A percentile compares a stretch with the other conserved stretches of the same genome.
These are phyloP conservation scores for Hypsibius dujardini DNA, from an alignment of 1,140 invertebrate species.

Conservation along the genomic window DNA sequence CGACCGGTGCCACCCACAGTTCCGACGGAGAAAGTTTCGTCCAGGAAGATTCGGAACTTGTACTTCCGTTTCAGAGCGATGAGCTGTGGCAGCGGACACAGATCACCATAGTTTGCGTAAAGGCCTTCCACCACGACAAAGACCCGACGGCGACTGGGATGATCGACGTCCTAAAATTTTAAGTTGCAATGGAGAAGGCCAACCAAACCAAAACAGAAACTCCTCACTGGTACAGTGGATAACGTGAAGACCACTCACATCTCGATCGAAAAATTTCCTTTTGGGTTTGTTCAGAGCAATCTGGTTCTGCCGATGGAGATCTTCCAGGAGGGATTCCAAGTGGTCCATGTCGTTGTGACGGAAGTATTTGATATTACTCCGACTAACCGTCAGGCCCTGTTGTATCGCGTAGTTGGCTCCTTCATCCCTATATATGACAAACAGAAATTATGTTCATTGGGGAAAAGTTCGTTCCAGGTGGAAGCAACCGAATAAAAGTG, in stretches of 20 bases:
- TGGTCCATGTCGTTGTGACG: slow-evolving; percentile 79
- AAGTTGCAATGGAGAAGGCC: neutral
- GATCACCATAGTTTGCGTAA: slow-evolving; percentile 69
- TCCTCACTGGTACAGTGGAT: neutral
- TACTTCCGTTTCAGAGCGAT: slow-evolving; percentile 62
- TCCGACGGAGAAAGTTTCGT: slow-evolving; percentile 83
- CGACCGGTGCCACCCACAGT: slow-evolving; percentile 61
- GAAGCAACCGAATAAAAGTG: slow-evolving; percentile 22
- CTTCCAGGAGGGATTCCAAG: slow-evolving; percentile 53
- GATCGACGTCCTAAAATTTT: slow-evolving; percentile 10
- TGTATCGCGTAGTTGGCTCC: slow-evolving; percentile 81
- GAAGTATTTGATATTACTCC: slow-evolving; percentile 66
- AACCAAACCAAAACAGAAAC: neutral
- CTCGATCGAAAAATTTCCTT: neutral
- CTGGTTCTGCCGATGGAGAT: slow-evolving; percentile 25
- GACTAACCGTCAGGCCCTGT: slow-evolving; percentile 74
- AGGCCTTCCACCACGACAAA: slow-evolving; percentile 85
- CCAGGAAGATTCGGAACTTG: slow-evolving; percentile 78
- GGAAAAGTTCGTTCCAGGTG: neutral
- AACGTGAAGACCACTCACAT: slow-evolving; percentile 10
- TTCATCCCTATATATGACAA: slow-evolving; percentile 50
- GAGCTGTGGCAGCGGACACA: slow-evolving; percentile 67
- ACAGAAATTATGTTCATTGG: neutral
- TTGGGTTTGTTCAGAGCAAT: neutral
- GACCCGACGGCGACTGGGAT: slow-evolving; percentile 1